Conservation (phyloP, 1,140 invertebrate genomes). For the Gryllus bimaculatus region DNA sequence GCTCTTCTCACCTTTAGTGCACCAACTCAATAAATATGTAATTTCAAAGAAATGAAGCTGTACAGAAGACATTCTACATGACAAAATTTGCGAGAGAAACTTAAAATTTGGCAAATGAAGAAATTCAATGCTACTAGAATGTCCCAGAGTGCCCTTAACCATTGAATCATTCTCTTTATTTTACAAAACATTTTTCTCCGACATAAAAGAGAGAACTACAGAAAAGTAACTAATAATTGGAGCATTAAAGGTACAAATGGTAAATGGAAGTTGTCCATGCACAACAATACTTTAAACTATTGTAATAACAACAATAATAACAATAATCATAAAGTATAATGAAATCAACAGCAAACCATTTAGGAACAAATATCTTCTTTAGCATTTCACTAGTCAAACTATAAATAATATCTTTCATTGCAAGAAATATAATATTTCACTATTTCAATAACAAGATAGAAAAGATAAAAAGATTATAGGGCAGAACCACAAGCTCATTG, state of each 20-base stretch:
- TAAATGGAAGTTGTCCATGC: not conserved
- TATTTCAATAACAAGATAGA: too few relatives aligned
- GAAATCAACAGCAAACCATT: not conserved
- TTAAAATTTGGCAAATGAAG: too few relatives aligned
- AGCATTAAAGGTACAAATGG: not conserved
- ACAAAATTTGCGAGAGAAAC: not conserved
- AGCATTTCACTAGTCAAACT: not conserved
- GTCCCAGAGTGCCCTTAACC: not conserved
- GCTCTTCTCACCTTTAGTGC: constrained; percentile 11
- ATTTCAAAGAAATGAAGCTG: not conserved
- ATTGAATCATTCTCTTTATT: not conserved
- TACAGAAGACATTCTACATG: not conserved
- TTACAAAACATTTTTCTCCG: not conserved
- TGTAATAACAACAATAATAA: not conserved
- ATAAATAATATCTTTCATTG: not conserved
- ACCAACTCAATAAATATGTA: not conserved
- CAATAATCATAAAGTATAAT: not conserved
- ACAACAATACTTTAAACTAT: not conserved
- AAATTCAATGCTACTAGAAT: not conserved
- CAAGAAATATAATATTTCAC: too few relatives aligned
- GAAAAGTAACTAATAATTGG: not conserved
- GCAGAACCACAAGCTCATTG: not conserved
- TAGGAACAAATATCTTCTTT: not conserved
- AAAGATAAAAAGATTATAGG: too few relatives aligned
- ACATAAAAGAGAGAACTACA: not conserved